Evolutionary conservation across 2,888 invertebrate species (phyloP).

Genomic region (Troides oblongomaculatus): DNA sequence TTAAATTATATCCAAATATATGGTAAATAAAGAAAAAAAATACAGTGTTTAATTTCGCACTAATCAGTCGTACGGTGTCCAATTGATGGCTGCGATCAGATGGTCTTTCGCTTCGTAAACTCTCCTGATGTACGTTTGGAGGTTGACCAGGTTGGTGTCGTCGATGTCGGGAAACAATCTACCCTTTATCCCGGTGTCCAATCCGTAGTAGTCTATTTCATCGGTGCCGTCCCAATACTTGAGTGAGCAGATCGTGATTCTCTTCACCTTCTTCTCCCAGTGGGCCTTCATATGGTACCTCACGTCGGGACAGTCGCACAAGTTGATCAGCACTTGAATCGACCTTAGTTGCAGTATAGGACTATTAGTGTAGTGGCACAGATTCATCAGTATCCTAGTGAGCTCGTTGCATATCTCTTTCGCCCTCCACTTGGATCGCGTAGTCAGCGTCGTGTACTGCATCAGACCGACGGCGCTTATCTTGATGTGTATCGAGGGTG

Average conservation of each 20-base stretch:
- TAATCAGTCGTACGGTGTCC: slow-evolving; percentile 48
- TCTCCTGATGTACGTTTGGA: slow-evolving; percentile 56
- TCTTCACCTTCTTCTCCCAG: slow-evolving; percentile 48
- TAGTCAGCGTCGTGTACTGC: slow-evolving; percentile 60
- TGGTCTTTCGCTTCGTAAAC: slow-evolving; percentile 48
- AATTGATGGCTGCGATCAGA: slow-evolving; percentile 56
- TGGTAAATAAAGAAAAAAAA: slow-evolving; percentile 47
- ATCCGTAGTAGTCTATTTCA: slow-evolving; percentile 52
- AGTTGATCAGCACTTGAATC: slow-evolving; percentile 64
- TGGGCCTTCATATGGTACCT: slow-evolving; percentile 52
- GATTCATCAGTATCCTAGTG: slow-evolving; percentile 47
- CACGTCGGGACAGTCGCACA: slow-evolving; percentile 68
- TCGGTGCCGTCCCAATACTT: slow-evolving; percentile 66
- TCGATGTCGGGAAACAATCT: slow-evolving; percentile 35
- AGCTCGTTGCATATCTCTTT: slow-evolving; percentile 55
- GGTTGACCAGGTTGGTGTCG: slow-evolving; percentile 52
- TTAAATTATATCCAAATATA: slow-evolving; percentile 35
- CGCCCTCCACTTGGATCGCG: slow-evolving; percentile 66
- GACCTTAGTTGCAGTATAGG: slow-evolving; percentile 57
- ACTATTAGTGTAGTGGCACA: slow-evolving; percentile 47
- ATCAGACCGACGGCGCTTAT: slow-evolving; percentile 58
- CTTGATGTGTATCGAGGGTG: slow-evolving; percentile 45
- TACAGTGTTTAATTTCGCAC: slow-evolving; percentile 34
- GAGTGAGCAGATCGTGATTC: slow-evolving; percentile 50
- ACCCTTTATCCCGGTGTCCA: slow-evolving; percentile 57